phyloP scores from a whole-genome alignment of 2,888 invertebrate genomes.

The Patella pellucida region DNA sequence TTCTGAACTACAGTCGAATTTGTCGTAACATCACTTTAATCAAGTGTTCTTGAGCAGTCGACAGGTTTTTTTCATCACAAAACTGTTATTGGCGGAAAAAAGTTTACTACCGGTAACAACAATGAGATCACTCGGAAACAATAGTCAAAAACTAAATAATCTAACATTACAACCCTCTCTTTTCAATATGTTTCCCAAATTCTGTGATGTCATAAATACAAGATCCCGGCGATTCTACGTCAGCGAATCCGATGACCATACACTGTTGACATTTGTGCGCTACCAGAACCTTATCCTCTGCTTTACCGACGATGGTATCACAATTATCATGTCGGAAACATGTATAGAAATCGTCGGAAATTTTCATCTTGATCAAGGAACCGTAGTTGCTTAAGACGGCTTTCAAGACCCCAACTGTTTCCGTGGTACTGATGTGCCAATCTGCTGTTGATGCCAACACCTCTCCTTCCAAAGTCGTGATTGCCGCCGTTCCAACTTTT shows the following conservation, averaged over 20 bases:
- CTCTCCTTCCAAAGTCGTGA: conserved; percentile 34
- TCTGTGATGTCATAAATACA: conserved; percentile 49
- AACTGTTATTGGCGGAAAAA: too few species aligned
- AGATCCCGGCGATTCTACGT: conserved; percentile 46
- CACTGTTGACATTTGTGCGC: conserved; percentile 35
- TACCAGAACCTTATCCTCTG: conserved; percentile 41
- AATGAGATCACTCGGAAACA: too few species aligned
- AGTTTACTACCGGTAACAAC: too few species aligned
- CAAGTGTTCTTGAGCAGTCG: too few species aligned
- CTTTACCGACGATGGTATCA: conserved; percentile 41
- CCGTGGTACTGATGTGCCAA: conserved; percentile 27
- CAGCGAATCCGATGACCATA: conserved; percentile 40
- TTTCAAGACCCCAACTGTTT: conserved; percentile 24
- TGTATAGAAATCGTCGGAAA: conserved; percentile 39
- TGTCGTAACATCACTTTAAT: too few species aligned
- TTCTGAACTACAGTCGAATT: too few species aligned
- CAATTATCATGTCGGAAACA: conserved; percentile 43
- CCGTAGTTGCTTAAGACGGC: conserved; percentile 33
- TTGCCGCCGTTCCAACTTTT: conserved; percentile 39
- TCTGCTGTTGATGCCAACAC: conserved; percentile 31
- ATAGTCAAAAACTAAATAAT: too few species aligned
- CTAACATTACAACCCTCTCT: conserved; percentile 15
- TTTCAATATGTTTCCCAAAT: conserved; percentile 32
- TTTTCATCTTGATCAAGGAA: conserved; percentile 38
- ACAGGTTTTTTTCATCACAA: too few species aligned